These are phyloP conservation scores for Podilymbus podiceps DNA, from an alignment of 2,113 vertebrate species.

Conservation along the genomic window DNA sequence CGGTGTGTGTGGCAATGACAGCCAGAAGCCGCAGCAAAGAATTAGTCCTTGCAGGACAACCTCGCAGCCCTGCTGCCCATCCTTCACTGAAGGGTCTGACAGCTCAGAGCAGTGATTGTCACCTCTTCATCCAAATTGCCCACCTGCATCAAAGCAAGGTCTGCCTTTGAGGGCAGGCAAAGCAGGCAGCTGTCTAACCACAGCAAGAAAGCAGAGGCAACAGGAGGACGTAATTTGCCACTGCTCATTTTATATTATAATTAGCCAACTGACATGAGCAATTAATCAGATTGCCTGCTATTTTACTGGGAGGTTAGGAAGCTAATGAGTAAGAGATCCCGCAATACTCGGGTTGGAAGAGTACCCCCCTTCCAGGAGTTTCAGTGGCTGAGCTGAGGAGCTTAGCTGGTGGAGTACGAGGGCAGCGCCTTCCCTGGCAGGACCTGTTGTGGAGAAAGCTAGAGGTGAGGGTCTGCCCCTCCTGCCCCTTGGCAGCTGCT, in stretches of 20 bases:
- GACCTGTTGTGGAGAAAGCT: background rate
- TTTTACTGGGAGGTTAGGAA: background rate
- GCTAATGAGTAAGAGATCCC: background rate
- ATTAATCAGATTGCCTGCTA: background rate
- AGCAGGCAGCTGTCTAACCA: background rate
- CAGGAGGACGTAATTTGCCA: fast-evolving
- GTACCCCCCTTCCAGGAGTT: background rate
- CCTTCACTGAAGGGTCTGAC: background rate
- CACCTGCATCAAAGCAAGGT: background rate
- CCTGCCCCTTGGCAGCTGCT: background rate
- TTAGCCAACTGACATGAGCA: background rate
- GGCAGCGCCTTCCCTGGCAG: background rate
- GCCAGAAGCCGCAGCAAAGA: background rate
- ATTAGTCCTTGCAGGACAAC: background rate
- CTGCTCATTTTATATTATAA: background rate
- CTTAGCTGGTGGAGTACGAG: background rate
- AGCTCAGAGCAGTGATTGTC: background rate
- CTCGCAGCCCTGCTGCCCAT: background rate
- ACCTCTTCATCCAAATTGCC: background rate
- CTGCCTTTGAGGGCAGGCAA: background rate
- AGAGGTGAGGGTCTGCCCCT: background rate
- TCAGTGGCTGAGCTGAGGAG: background rate
- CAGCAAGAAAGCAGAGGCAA: background rate
- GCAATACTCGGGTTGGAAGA: background rate
- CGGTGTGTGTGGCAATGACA: background rate